phyloP scores from a whole-genome alignment of 2,888 invertebrate species.

The Lordiphosa fenestrarum region DNA sequence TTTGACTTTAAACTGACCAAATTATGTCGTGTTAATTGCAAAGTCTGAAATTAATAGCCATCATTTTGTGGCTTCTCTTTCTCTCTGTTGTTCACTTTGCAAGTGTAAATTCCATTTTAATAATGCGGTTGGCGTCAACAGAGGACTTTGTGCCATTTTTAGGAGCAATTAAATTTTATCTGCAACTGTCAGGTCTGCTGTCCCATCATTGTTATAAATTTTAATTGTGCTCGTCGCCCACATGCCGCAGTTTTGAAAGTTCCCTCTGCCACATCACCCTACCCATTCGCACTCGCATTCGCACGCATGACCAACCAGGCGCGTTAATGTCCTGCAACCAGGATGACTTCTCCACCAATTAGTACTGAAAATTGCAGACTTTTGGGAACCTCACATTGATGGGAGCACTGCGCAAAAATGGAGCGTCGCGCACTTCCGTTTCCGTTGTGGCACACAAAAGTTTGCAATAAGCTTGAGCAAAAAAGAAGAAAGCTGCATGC shows the following conservation, averaged over 20 bases:
- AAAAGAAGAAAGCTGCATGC: slow-evolving; percentile 13
- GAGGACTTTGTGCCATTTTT: slow-evolving; percentile 28
- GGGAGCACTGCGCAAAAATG: slow-evolving; percentile 30
- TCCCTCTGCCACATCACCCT: slow-evolving; percentile 19
- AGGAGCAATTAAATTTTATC: slow-evolving; percentile 62
- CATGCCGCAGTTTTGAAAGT: slow-evolving; percentile 18
- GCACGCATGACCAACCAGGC: slow-evolving; percentile 18
- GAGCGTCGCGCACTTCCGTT: slow-evolving; percentile 26
- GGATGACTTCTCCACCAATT: slow-evolving; percentile 10
- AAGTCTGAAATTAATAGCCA: slow-evolving; percentile 57
- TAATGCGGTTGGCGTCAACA: slow-evolving; percentile 42
- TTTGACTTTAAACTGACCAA: slow-evolving; percentile 53
- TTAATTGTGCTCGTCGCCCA: slow-evolving; percentile 47
- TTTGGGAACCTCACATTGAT: slow-evolving; percentile 34
- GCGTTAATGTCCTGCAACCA: slow-evolving; percentile 35
- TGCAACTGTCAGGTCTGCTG: slow-evolving; percentile 47
- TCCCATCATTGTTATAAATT: slow-evolving; percentile 60
- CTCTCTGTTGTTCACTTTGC: slow-evolving; percentile 1
- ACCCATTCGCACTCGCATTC: slow-evolving; percentile 4
- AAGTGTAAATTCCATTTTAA: slow-evolving; percentile 60
- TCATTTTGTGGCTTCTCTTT: slow-evolving; percentile 40
- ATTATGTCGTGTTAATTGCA: slow-evolving; percentile 64
- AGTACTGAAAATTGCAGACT: slow-evolving; percentile 21
- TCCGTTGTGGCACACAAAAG: slow-evolving; percentile 18
- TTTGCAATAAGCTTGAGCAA: slow-evolving; percentile 33